A percentile compares a stretch with the other conserved stretches of the same genome.
phyloP scores from a whole-genome alignment of 1,140 invertebrate species.

The Colletes gigas region DNA sequence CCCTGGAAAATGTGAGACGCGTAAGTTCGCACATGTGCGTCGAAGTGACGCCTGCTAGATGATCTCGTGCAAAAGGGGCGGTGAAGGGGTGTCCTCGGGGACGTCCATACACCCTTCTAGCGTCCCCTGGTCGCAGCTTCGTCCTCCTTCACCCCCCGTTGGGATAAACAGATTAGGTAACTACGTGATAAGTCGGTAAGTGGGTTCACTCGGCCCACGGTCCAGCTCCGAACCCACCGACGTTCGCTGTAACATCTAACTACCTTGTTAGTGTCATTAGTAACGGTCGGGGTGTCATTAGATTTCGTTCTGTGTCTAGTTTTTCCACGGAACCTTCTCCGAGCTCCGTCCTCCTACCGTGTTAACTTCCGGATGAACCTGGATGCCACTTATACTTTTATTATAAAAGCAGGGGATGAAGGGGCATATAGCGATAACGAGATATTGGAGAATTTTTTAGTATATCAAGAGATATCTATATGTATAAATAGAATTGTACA shows the following conservation, averaged over 20 bases:
- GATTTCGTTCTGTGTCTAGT: constrained; percentile 79
- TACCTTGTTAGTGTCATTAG: constrained; percentile 81
- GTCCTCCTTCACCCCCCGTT: constrained; percentile 67
- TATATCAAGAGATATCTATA: no score
- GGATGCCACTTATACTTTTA: neutral
- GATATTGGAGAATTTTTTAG: no score
- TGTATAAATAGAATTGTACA: no score
- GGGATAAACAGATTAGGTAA: constrained; percentile 82
- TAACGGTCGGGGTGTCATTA: constrained; percentile 81
- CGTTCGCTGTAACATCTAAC: constrained; percentile 79
- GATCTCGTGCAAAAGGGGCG: constrained; percentile 52
- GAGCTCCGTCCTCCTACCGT: neutral
- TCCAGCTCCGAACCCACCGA: constrained; percentile 69
- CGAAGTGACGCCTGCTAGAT: constrained; percentile 64
- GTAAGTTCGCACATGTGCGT: constrained; percentile 31
- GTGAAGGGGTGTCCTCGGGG: constrained; percentile 68
- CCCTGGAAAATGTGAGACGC: constrained; percentile 1
- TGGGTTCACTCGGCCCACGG: constrained; percentile 79
- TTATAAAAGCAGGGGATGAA: neutral
- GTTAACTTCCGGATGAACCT: neutral
- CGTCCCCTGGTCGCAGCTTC: constrained; percentile 35
- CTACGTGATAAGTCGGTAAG: constrained; percentile 82
- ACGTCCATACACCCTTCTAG: constrained; percentile 75
- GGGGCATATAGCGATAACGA: neutral
- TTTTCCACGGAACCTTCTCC: constrained; percentile 68